Conservation (phyloP, 2,113 vertebrate species). For the Mola mola region DNA sequence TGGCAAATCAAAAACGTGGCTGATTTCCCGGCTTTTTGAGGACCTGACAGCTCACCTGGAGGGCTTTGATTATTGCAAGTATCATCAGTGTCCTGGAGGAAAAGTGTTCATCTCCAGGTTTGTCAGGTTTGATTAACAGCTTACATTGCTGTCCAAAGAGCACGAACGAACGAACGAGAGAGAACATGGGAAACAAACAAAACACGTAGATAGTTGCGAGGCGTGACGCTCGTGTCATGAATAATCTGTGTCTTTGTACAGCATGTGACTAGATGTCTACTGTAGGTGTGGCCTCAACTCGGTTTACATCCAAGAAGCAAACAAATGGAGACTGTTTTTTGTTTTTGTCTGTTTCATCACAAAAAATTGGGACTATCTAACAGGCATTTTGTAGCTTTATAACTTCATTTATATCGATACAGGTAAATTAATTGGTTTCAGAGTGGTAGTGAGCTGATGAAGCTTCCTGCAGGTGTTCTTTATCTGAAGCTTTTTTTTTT, state of each 20-base stretch:
- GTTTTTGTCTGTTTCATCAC: constrained; percentile 3
- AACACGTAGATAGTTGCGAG: too few relatives aligned
- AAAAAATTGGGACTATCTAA: neutral
- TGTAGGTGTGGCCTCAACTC: constrained; percentile 12
- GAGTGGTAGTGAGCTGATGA: too few relatives aligned
- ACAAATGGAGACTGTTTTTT: constrained; percentile 26
- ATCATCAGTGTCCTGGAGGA: constrained; percentile 48
- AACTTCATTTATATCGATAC: too few relatives aligned
- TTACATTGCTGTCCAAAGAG: constrained; percentile 53
- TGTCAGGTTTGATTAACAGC: constrained; percentile 40
- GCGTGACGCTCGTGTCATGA: neutral
- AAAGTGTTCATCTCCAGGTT: constrained; percentile 25
- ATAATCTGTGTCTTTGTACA: neutral
- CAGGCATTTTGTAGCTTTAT: constrained; percentile 12
- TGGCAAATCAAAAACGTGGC: neutral
- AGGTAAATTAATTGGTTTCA: too few relatives aligned
- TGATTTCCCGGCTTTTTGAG: constrained; percentile 22
- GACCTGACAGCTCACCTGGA: constrained; percentile 43
- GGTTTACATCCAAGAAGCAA: constrained; percentile 59
- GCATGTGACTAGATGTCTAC: constrained; percentile 7
- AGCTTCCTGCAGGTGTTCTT: too few relatives aligned
- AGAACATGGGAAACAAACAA: constrained; percentile 33
- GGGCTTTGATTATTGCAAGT: constrained; percentile 62
- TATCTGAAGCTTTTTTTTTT: too few relatives aligned
- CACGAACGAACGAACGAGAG: constrained; percentile 10